Evolutionary conservation across 2,888 invertebrate species (phyloP), one percentile per base, ranked within the genome.

Genomic region (Coenonympha glycerion): DNA sequence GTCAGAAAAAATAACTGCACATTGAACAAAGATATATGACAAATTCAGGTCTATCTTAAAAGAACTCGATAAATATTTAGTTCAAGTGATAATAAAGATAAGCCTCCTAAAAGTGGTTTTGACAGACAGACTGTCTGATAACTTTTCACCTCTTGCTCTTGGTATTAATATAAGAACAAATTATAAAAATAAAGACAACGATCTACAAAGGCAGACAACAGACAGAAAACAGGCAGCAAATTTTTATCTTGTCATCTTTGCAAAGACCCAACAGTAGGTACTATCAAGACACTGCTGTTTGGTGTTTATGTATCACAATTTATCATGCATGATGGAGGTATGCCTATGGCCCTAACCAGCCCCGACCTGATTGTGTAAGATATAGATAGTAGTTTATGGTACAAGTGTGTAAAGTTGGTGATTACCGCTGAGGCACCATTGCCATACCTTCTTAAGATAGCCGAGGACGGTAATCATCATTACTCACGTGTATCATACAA

Each of bases 51-150:
- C 11, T 5, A 13, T 3, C 37, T 13, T 13, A 22, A 39, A 24
- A 15, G 15, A 9, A 3, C 24, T 24, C 6, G 15, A 39, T 22
- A 39, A 39, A 39, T 37, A 37, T 37, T 13, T 37, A 22, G 22
- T 22, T 0, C 21, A 21, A 37, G 21, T 39, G 39, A 39, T 39
- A 6, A 21, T 2, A 15, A 24, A 13, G 22, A 37, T 37, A 37
- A 37, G 39, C 39, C 24, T 22, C 22, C 24, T 39, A 39, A 22
- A 39, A 39, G 37, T 9, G 22, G 37, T 22, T 13, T 13, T 37
- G 37, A 37, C 19, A 37, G 39, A 39, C 39, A 24, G 39, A 22
- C 39, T 9, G 15, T 24, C 39, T 39, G 39, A 39, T 39, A 39
- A 39, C 39, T 39, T 39, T 39, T 39, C 13, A 39, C 37, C 37